phyloP scores from a whole-genome alignment of 1,140 invertebrate species.

The Cotesia typhae region DNA sequence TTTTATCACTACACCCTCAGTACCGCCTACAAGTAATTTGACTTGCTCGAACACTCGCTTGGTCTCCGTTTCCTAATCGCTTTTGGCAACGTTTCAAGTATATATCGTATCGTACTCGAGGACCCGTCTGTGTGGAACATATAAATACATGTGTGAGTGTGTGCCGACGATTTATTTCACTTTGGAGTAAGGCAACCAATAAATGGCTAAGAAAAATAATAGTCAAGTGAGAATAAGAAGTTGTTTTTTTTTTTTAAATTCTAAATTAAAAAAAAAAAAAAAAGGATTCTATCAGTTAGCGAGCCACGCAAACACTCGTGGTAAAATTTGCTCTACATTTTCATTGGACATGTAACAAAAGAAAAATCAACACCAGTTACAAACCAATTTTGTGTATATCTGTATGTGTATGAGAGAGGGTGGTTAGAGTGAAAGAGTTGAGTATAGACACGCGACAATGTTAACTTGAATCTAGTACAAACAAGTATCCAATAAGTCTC shows the following conservation, averaged over 20 bases:
- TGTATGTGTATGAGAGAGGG: background rate
- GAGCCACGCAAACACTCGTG: slow-evolving; percentile 14
- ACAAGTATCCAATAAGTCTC: slow-evolving; percentile 28
- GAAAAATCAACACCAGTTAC: slow-evolving; percentile 15
- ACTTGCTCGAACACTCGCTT: slow-evolving; percentile 18
- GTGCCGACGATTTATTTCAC: background rate
- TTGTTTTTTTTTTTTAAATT: background rate
- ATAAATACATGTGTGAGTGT: background rate
- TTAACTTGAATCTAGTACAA: slow-evolving; percentile 25
- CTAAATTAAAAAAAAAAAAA: slow-evolving; percentile 9
- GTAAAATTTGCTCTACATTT: slow-evolving; percentile 27
- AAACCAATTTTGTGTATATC: background rate
- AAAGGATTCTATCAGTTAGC: slow-evolving; percentile 13
- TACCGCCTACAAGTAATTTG: slow-evolving; percentile 8
- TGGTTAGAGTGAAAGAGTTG: background rate
- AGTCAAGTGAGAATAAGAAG: background rate
- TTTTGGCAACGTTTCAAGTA: slow-evolving; percentile 57
- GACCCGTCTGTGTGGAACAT: slow-evolving; percentile 25
- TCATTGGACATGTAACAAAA: slow-evolving; percentile 13
- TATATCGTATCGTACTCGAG: slow-evolving; percentile 42
- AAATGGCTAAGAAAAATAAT: slow-evolving; percentile 8
- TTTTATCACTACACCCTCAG: slow-evolving; percentile 8
- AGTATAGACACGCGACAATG: slow-evolving; percentile 28
- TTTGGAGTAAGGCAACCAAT: slow-evolving; percentile 9
- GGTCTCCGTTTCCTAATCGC: slow-evolving; percentile 46